phyloP scores from a whole-genome alignment of 2,113 vertebrate species.

The Mugil cephalus region DNA sequence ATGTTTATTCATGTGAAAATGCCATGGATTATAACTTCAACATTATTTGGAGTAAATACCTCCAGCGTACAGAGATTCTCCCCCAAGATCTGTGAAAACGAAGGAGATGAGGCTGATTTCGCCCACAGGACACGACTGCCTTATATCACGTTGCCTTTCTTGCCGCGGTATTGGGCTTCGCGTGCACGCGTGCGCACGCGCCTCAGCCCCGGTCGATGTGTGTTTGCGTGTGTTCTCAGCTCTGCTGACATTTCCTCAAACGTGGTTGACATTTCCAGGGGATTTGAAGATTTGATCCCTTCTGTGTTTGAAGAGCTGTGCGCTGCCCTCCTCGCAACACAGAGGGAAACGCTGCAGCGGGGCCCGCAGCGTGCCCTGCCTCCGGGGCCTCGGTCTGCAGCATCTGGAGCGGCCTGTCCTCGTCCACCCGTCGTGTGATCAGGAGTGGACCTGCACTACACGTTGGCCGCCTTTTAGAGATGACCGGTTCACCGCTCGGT shows the following conservation, averaged over 20 bases:
- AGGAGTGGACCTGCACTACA: constrained; percentile 55
- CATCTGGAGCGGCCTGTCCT: constrained; percentile 48
- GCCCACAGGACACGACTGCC: constrained; percentile 61
- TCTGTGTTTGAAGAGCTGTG: constrained; percentile 74
- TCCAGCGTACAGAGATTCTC: constrained; percentile 37
- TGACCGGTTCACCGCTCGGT: constrained; percentile 67
- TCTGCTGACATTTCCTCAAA: constrained; percentile 82
- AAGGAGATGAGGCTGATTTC: constrained; percentile 47
- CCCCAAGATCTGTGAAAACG: constrained; percentile 44
- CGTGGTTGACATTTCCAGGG: constrained; percentile 80
- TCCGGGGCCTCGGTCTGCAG: constrained; percentile 51
- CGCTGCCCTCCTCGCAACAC: constrained; percentile 60
- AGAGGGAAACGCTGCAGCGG: constrained; percentile 38
- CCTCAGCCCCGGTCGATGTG: constrained; percentile 20
- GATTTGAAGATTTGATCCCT: constrained; percentile 81
- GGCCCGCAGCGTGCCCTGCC: constrained; percentile 51
- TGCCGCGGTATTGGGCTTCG: constrained; percentile 26
- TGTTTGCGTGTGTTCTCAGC: constrained; percentile 61
- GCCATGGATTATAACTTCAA: constrained; percentile 45
- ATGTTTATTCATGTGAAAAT: constrained; percentile 63
- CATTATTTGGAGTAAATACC: constrained; percentile 46
- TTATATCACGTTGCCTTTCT: constrained; percentile 58
- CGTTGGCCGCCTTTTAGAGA: constrained; percentile 63
- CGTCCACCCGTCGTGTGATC: constrained; percentile 64
- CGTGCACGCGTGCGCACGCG: constrained; percentile 18